Evolutionary conservation across 2,888 invertebrate species (phyloP), one percentile per base, ranked within the genome.

Genomic region (Lepidocyrtoides sp.): DNA sequence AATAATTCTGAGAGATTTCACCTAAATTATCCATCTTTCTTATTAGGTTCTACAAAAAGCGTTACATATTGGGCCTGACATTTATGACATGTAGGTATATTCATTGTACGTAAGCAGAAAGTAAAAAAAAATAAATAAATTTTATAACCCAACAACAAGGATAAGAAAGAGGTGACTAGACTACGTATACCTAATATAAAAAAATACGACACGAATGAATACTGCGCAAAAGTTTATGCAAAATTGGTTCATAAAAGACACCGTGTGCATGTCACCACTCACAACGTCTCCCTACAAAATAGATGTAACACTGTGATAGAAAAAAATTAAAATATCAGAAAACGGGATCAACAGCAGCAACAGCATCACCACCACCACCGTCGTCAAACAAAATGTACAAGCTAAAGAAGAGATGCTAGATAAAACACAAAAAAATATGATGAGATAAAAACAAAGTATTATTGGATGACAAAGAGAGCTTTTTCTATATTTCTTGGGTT

Each of bases 381-480:
- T 7, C 20, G 57, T 17, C 17, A 57, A 20, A 57, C 57, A 57
- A 36, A 69, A 69, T 17, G 17, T 17, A 36, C 32, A 32, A n/a
- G 36, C 17, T n/a, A n/a, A n/a, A n/a, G n/a, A n/a, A n/a, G n/a
- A 36, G 32, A 7, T 69, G 14, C 5, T 69, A 36, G n/a, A 48
- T 14, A 8, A 14, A 48, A 75, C n/a, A 48, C 20, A 51, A 75
- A 75, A 48, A n/a, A n/a, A n/a, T 75, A 51, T 48, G 23, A 48
- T 75, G 75, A 75, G 26, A 72, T 75, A 75, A 75, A 75, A 75
- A 51, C 66, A 66, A 83, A 66, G 83, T 66, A 48, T 48, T 83
- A n/a, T 10, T 14, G 72, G 23, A 51, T 66, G 83, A 83, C 83
- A 83, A 66, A 66, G 66, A 44, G 36, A 29, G n/a, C n/a, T n/a